A percentile compares a stretch with the other conserved stretches of the same genome.
These are phyloP conservation scores for Zeus faber DNA, from an alignment of 2,113 vertebrate species.

Conservation along the genomic window DNA sequence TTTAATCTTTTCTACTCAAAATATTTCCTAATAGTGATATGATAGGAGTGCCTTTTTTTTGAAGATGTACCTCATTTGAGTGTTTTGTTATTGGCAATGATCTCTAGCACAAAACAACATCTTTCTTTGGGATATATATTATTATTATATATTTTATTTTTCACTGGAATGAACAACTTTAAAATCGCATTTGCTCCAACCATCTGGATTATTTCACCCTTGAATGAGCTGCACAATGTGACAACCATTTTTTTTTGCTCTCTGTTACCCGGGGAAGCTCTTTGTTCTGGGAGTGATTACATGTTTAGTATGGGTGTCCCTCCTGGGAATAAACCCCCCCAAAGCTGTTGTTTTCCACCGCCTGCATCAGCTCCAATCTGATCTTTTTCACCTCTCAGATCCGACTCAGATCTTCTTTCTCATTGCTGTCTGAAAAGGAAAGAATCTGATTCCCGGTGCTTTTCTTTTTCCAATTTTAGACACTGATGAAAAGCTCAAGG, in stretches of 20 bases:
- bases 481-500: conserved; percentile 21
- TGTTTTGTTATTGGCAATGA: neutral
- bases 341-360: conserved; percentile 33
- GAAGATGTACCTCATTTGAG: too few relatives aligned
- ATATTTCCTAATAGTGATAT: neutral
- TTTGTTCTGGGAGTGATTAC: conserved; percentile 33
- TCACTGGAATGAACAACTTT: neutral
- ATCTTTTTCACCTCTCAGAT: conserved; percentile 5
- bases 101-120: neutral
- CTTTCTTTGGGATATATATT: neutral
- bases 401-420: conserved; percentile 46
- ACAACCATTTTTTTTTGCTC: conserved; percentile 32
- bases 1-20: too few relatives aligned
- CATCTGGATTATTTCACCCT: conserved; percentile 44
- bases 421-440: conserved; percentile 48
- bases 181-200: conserved; percentile 15
- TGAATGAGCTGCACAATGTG: conserved; percentile 32
- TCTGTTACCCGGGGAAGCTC: conserved; percentile 15
- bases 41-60: too few relatives aligned
- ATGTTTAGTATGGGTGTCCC: conserved; percentile 31
- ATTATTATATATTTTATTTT: too few relatives aligned
- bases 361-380: conserved; percentile 15
- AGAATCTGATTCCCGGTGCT: conserved; percentile 48
- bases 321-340: conserved; percentile 28
- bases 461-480: conserved; percentile 50